Conservation (phyloP, 1,140 invertebrate species). For the Acromyrmex charruanus region DNA sequence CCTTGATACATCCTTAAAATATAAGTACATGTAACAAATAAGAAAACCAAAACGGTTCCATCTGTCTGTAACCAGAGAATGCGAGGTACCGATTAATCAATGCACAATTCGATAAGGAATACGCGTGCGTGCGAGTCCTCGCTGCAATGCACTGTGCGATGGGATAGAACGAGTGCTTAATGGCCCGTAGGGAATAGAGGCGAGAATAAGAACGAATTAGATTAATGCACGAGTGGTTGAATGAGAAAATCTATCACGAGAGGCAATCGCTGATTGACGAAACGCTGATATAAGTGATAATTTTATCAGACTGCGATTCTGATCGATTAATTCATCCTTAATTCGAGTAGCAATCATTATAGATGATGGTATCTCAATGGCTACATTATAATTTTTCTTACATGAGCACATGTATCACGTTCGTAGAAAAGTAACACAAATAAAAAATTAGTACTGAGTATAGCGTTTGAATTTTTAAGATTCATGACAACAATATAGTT, state of each 20-base stretch:
- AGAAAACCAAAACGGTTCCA: background rate
- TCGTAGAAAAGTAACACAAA: no score
- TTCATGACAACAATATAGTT: no score
- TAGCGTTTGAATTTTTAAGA: no score
- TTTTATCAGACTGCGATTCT: conserved; percentile 38
- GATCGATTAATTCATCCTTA: conserved; percentile 30
- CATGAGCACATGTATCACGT: no score
- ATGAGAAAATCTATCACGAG: conserved; percentile 50
- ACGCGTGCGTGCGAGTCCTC: background rate
- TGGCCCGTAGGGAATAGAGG: conserved; percentile 50
- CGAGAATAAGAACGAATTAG: conserved; percentile 69
- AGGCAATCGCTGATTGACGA: background rate
- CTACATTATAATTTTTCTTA: background rate
- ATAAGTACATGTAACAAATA: background rate
- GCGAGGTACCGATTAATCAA: conserved; percentile 32
- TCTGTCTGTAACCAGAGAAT: conserved; percentile 2
- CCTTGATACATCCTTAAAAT: no score
- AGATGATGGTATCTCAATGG: background rate
- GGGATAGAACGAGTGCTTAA: conserved; percentile 38
- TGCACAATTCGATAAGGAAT: conserved; percentile 30
- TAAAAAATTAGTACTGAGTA: no score
- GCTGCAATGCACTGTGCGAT: background rate
- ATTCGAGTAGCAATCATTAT: conserved; percentile 2
- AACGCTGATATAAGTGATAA: conserved; percentile 1
- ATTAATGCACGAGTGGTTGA: conserved; percentile 71